Evolutionary conservation across 2,113 vertebrate genomes (phyloP).

Genomic region (Esox niger): DNA sequence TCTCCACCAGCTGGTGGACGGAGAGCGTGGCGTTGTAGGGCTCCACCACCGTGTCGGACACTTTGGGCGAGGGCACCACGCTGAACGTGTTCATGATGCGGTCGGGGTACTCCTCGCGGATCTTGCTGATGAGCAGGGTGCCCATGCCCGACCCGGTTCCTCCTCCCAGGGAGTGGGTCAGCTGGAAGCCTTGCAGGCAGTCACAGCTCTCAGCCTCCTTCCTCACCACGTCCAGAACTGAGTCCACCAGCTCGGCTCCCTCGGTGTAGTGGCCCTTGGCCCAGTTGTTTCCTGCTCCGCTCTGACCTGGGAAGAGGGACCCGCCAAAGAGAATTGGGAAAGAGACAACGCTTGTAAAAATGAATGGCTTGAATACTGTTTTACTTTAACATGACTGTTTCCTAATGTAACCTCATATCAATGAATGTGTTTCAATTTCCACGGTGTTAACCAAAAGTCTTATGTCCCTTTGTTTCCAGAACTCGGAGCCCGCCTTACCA

Average conservation of each 20-base stretch:
- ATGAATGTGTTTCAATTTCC: too few relatives aligned
- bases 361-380: not conserved
- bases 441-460: not conserved
- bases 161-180: conserved; percentile 83
- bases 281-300: conserved; percentile 87
- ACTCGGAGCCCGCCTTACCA: conserved; percentile 61
- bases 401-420: not conserved
- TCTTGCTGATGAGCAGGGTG: conserved; percentile 85
- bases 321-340: not conserved
- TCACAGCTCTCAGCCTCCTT: conserved; percentile 86
- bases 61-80: conserved; percentile 82
- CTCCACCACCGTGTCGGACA: conserved; percentile 88
- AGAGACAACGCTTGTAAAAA: too few relatives aligned
- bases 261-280: conserved; percentile 86
- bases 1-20: conserved; percentile 89
- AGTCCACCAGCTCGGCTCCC: conserved; percentile 83
- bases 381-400: not conserved
- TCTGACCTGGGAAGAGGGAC: conserved; percentile 71
- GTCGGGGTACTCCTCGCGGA: conserved; percentile 83
- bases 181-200: conserved; percentile 85
- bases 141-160: conserved; percentile 85
- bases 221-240: conserved; percentile 81
- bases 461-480: not conserved
- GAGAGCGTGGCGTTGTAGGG: conserved; percentile 88
- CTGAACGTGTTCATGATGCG: conserved; percentile 89